phyloP scores from a whole-genome alignment of 1,140 invertebrate species.

The Neelides sp. region DNA sequence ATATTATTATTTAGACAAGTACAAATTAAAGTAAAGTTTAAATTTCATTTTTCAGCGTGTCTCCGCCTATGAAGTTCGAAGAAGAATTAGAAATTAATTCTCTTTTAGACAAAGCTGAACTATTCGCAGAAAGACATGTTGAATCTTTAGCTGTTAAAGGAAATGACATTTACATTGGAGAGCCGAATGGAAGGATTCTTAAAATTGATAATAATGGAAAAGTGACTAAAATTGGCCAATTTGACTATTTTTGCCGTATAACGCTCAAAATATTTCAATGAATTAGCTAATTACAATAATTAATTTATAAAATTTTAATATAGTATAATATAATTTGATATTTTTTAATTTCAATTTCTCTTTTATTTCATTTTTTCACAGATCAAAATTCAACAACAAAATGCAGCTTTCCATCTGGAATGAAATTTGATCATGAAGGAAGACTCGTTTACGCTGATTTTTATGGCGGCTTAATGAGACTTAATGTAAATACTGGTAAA shows the following conservation, averaged over 20 bases:
- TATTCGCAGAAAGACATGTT: slow-evolving; percentile 32
- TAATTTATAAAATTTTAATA: no score
- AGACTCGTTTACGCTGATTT: slow-evolving; percentile 39
- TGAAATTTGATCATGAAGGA: slow-evolving; percentile 38
- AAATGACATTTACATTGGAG: slow-evolving; percentile 31
- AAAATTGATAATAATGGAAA: slow-evolving; percentile 25
- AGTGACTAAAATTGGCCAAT: slow-evolving; percentile 22
- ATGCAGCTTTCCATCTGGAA: slow-evolving; percentile 42
- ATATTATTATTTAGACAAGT: not conserved
- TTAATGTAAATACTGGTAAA: slow-evolving; percentile 39
- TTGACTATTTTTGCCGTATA: no score
- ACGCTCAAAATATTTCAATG: no score
- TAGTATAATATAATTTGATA: no score
- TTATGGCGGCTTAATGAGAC: slow-evolving; percentile 38
- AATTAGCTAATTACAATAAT: no score
- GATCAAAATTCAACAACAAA: not conserved
- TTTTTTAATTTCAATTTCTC: not conserved
- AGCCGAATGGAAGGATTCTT: slow-evolving; percentile 28
- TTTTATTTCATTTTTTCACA: not conserved
- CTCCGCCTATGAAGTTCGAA: slow-evolving; percentile 40
- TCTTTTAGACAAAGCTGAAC: slow-evolving; percentile 32
- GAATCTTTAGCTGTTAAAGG: slow-evolving; percentile 20
- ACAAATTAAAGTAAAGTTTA: not conserved
- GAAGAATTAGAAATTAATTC: slow-evolving; percentile 36
- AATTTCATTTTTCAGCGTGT: slow-evolving; percentile 35